Conservation (phyloP, 2,797 vertebrate species). For the Alauda arvensis region DNA sequence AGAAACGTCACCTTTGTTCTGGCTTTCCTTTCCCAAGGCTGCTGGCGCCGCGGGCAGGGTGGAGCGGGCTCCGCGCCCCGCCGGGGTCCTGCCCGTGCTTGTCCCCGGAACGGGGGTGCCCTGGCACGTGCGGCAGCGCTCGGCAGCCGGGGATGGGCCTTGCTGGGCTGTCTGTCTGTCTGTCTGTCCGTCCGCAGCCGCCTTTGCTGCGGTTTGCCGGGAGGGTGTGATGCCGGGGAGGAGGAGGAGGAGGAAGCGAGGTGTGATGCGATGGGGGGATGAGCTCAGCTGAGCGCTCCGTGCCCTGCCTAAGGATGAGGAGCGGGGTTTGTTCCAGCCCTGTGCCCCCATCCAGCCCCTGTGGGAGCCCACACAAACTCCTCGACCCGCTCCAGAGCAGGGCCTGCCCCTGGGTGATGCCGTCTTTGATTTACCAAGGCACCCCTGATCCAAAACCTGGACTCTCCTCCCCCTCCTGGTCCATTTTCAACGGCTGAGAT, state of each 20-base stretch:
- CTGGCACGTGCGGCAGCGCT: background rate
- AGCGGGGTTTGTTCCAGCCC: accelerated
- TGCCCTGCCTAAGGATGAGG: accelerated
- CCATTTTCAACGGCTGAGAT: background rate
- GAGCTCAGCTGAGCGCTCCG: accelerated
- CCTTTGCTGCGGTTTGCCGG: background rate
- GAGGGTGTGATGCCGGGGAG: background rate
- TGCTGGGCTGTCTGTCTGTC: background rate
- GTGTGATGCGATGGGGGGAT: background rate
- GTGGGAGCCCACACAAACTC: accelerated
- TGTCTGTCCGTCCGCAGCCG: background rate
- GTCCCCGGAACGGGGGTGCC: slow-evolving; percentile 15
- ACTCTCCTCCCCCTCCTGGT: background rate
- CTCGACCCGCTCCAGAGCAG: accelerated
- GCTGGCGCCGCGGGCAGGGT: slow-evolving; percentile 30
- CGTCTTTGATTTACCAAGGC: background rate
- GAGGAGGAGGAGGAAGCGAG: background rate
- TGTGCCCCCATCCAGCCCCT: background rate
- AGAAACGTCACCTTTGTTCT: slow-evolving; percentile 55
- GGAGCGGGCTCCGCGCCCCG: slow-evolving; percentile 9
- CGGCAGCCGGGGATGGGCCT: background rate
- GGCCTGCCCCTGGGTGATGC: background rate
- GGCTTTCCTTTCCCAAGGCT: slow-evolving; percentile 40
- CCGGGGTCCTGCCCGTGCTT: slow-evolving; percentile 50
- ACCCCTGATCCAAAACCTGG: background rate